Evolutionary conservation across 2,888 invertebrate genomes (phyloP), one percentile per base, ranked within the genome.

Genomic region (Harpagoxenus sublaevis): DNA sequence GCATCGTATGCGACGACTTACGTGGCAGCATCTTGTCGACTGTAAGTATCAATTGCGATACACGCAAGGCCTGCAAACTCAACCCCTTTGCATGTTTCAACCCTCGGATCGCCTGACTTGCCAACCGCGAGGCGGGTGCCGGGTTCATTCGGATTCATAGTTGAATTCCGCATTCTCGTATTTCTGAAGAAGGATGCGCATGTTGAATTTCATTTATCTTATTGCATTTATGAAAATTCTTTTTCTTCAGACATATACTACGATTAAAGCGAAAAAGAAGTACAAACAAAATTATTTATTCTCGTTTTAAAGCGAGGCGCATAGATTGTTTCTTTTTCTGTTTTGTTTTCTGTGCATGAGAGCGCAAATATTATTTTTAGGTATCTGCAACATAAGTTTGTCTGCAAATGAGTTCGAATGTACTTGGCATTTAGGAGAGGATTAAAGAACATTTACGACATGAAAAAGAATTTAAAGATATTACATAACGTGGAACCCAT

Each of bases 21-120:
- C 28, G 53, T 65, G 42, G 12, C 18, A 23, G 65, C 18, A 53
- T 77, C 39, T 65, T 42, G 62, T 51, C 48, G 39, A 31, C 12
- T 78, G 28, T 51, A 63, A 51, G 60, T 48, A 60, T 74, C 51
- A 65, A 51, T 35, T 18, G 2, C 10, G n/a, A 51, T 53, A 53
- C 15, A 77, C 28, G 28, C 28, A 39, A 78, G 57, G 28, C 18
- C 18, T 28, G 31, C 35, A 55, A 71, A 39, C 35, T 45, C n/a
- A n/a, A 31, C 8, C 31, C 28, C 12, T 28, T 74, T 57, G 28
- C 10, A 31, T 45, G 28, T 45, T 74, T 31, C 42, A 42, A 42
- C 15, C 15, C 15, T 53, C 39, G 35, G 8, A 23, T 15, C 39
- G 12, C 23, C 15, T 15, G 12, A 65, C 15, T 35, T 65, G 6